Conservation (phyloP, 2,797 vertebrate genomes). For the Lerista edwardsae region DNA sequence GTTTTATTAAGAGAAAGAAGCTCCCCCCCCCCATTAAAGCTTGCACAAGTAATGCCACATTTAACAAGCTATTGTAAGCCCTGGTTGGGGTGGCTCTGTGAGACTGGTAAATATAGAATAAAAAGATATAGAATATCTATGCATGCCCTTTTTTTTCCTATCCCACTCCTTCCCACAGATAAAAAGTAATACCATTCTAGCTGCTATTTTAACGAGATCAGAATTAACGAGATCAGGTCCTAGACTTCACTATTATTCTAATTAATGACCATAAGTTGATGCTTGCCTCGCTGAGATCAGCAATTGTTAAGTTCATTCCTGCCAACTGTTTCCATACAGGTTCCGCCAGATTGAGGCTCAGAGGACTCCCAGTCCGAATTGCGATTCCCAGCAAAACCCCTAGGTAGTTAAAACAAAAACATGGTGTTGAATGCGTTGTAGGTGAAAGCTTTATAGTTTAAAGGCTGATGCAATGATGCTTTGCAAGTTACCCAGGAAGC, state of each 20-base stretch:
- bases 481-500: slow-evolving; percentile 89
- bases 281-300: slow-evolving; percentile 97
- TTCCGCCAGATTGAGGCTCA: slow-evolving; percentile 96
- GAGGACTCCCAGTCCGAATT: slow-evolving; percentile 95
- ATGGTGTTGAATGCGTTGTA: not conserved
- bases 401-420: slow-evolving; percentile 58
- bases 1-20: not conserved
- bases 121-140: not conserved
- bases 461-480: not conserved
- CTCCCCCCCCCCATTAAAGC: not conserved
- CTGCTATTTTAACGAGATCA: not conserved
- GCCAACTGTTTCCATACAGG: slow-evolving; percentile 99
- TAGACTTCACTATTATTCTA: not conserved
- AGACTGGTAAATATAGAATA: not conserved
- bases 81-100: no score
- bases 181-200: not conserved
- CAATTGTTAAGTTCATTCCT: slow-evolving; percentile 98
- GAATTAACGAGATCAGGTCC: not conserved
- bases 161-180: not conserved
- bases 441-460: not conserved
- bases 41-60: not conserved
- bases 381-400: slow-evolving; percentile 96
- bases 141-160: not conserved
- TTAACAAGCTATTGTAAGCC: not conserved
- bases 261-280: not conserved